A percentile compares a stretch with the other conserved stretches of the same genome.
Conservation (phyloP, 2,797 vertebrate species). For the Lycodopsis pacificus region DNA sequence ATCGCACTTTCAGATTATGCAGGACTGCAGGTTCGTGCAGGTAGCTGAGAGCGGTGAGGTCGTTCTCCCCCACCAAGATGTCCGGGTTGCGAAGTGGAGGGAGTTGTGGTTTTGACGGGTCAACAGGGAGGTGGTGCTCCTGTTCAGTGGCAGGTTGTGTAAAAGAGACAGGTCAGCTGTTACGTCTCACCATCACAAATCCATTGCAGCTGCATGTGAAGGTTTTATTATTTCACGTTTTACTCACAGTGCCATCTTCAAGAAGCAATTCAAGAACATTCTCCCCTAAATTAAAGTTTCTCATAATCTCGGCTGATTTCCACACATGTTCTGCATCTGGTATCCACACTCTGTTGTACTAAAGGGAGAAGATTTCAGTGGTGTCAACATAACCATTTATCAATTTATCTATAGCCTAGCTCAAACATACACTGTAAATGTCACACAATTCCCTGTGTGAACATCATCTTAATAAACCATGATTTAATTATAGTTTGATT, state of each 20-base stretch:
- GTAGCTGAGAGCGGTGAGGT: conserved; percentile 98
- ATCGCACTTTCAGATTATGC: conserved; percentile 96
- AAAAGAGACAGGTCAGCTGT: conserved; percentile 24
- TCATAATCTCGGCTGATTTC: conserved; percentile 94
- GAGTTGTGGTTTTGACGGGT: conserved; percentile 81
- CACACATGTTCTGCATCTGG: conserved; percentile 92
- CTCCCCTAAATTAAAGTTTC: conserved; percentile 87
- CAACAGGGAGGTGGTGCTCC: conserved; percentile 86
- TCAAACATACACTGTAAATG: background rate
- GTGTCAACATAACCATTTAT: background rate
- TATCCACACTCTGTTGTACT: conserved; percentile 99
- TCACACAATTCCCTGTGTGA: background rate
- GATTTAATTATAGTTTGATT: background rate
- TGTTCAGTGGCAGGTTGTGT: conserved; percentile 63
- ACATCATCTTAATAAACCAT: background rate
- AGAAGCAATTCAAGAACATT: conserved; percentile 84
- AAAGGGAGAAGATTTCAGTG: background rate
- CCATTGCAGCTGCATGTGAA: background rate
- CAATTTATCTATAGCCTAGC: background rate
- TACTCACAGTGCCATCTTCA: conserved; percentile 93
- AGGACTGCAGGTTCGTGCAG: conserved; percentile 96
- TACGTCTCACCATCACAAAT: conserved; percentile 22
- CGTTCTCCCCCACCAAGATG: conserved; percentile 98
- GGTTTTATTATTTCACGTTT: conserved; percentile 17
- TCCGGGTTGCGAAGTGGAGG: conserved; percentile 96